Evolutionary conservation across 23 tunicate genomes (phyloP).

Genomic region (Diplosoma virens): DNA sequence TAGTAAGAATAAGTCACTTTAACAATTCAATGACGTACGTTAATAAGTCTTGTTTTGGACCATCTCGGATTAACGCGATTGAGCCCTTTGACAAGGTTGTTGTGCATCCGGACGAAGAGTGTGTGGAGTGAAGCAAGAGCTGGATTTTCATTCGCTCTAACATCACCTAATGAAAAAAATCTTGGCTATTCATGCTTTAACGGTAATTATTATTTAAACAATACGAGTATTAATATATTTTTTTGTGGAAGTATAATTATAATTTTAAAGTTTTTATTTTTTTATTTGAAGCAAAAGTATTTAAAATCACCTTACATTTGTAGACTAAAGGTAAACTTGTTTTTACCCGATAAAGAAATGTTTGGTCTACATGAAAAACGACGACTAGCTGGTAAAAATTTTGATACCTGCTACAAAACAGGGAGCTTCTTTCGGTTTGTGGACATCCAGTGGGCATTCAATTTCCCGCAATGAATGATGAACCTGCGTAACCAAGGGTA

Average conservation of each 20-base stretch:
- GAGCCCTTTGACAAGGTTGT: constrained; percentile 41
- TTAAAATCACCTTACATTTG: no score
- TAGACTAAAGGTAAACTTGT: no score
- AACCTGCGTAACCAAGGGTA: constrained; percentile 39
- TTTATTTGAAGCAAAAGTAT: no score
- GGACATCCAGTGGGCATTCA: constrained; percentile 48
- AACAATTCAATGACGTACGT: constrained; percentile 9
- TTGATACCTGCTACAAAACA: constrained; percentile 64
- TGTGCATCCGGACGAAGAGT: constrained; percentile 65
- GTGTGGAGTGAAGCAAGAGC: constrained; percentile 68
- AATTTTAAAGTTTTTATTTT: no score
- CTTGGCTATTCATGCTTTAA: no score
- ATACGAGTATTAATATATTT: no score
- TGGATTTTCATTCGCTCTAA: constrained; percentile 70
- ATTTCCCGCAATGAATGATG: constrained; percentile 22
- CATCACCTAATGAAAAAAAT: constrained; percentile 54
- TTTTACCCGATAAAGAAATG: no score
- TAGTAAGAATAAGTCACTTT: no score
- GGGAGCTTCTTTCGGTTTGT: constrained; percentile 51
- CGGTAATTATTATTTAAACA: no score
- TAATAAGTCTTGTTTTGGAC: constrained; percentile 32
- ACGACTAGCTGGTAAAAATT: not conserved
- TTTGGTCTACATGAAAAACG: no score
- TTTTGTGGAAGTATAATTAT: no score
- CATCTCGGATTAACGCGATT: constrained; percentile 30